Evolutionary conservation across 2,888 invertebrate species (phyloP).

Genomic region (Xanthia icteritia): DNA sequence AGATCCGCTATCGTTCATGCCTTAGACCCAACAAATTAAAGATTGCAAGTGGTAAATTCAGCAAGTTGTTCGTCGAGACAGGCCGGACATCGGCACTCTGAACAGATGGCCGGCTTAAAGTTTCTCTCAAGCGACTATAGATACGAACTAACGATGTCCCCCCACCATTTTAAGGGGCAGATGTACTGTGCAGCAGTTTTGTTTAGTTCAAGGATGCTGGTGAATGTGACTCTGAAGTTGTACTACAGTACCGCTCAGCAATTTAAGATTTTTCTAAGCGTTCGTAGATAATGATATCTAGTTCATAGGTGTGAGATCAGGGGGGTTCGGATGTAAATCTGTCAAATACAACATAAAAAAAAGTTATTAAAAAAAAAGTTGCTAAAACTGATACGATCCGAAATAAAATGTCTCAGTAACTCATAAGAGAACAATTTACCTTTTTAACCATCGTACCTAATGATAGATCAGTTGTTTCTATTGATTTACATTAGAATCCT

Average conservation of each 20-base stretch:
- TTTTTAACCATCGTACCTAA: too few relatives aligned
- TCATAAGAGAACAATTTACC: too few relatives aligned
- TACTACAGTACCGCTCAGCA: background rate
- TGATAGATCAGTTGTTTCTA: too few relatives aligned
- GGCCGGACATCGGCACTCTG: slow-evolving; percentile 61
- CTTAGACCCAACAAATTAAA: slow-evolving; percentile 55
- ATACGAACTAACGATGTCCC: slow-evolving; percentile 47
- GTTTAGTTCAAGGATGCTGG: slow-evolving; percentile 13
- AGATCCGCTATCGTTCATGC: background rate
- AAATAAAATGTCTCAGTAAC: too few relatives aligned
- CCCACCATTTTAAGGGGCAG: slow-evolving; percentile 8
- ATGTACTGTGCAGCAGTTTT: slow-evolving; percentile 27
- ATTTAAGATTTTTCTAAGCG: background rate
- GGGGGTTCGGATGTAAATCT: too few relatives aligned
- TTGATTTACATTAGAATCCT: too few relatives aligned
- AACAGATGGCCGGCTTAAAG: slow-evolving; percentile 68
- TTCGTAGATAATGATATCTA: too few relatives aligned
- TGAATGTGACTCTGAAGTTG: background rate
- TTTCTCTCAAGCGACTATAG: slow-evolving; percentile 59
- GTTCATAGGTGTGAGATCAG: too few relatives aligned
- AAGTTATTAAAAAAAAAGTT: too few relatives aligned
- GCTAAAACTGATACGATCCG: too few relatives aligned
- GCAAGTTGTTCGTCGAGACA: slow-evolving; percentile 63
- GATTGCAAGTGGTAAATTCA: slow-evolving; percentile 68
- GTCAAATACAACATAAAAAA: too few relatives aligned